Evolutionary conservation across 1,140 invertebrate genomes (phyloP), one percentile per base, ranked within the genome.

Genomic region (Acromyrmex heyeri): DNA sequence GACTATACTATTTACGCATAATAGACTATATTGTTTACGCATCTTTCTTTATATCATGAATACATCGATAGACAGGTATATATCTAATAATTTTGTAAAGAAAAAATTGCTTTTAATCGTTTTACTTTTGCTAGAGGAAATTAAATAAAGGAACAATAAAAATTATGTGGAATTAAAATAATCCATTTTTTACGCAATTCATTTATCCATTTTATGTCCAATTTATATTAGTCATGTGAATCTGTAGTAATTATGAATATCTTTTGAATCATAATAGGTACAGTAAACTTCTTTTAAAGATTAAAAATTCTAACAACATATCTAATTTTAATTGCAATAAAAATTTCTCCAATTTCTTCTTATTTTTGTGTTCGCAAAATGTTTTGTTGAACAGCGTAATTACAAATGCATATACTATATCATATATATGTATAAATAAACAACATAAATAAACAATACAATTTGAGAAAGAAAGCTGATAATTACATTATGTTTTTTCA

Each of bases 41-140:
- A 50, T 65, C 16, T 64, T 12, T 59, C 44, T 65, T 78, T 65
- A 34, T 30, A 64, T 77, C 16, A 48, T n/a, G 16, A 78, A 78
- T 18, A 64, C 16, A 48, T 18, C 48, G 59, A 30, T 77, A 48
- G 24, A 27, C 8, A 6, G 3, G 6, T 65, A 30, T 1, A 21
- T 64, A 48, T 4, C 38, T 8, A 65, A 65, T 30, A 30, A 78
- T 65, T 65, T 78, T 27, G 10, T 24, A 21, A 78, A 48, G 16
- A n/a, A 65, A 78, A 48, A 50, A 1, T 44, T 12, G 7, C 4
- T 24, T 44, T 48, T 12, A 2, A 48, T 62, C 24, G 1, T 53
- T 75, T 24, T 61, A 61, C n/a, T 27, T 62, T n/a, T 5, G 16
- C 44, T 61, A 8, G 62, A 27, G 1, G 1, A 75, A 64, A 62